Percentiles rank a stretch among this genome's conserved stretches.
Evolutionary conservation across 2,797 vertebrate species (phyloP).

Genomic region (Peromyscus attwateri): DNA sequence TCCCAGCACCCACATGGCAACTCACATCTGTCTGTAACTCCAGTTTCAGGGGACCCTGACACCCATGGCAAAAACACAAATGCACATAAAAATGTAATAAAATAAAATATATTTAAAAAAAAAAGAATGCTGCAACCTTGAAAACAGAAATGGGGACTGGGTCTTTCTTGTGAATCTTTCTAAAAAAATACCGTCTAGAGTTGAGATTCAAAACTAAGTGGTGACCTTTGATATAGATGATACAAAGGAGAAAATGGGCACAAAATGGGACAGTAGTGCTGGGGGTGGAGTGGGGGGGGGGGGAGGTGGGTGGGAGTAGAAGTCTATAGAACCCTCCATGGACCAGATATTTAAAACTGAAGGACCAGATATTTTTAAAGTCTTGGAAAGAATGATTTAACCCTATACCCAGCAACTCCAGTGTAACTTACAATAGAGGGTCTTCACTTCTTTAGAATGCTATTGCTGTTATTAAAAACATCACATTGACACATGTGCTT

Average conservation of each 20-base stretch:
- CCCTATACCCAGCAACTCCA: not conserved
- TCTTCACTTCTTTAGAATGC: not conserved
- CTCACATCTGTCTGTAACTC: no score
- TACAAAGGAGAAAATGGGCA: not conserved
- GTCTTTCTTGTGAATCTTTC: not conserved
- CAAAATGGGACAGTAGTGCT: not conserved
- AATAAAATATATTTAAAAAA: no score
- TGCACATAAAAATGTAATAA: no score
- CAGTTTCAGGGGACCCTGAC: no score
- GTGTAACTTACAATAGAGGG: not conserved
- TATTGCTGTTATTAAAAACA: not conserved
- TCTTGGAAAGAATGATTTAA: not conserved
- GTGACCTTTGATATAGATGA: not conserved
- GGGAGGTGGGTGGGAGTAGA: not conserved
- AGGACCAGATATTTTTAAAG: not conserved
- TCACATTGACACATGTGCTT: not conserved
- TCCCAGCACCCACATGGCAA: no score
- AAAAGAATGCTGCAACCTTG: not conserved
- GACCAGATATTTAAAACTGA: not conserved
- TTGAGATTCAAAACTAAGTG: slow-evolving; percentile 27
- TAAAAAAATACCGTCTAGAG: not conserved
- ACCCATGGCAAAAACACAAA: no score
- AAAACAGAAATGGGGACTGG: not conserved
- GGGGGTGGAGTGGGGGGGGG: no score
- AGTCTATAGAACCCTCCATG: not conserved